These are phyloP conservation scores for Recurvirostra avosetta DNA, from an alignment of 2,113 vertebrate genomes.

Conservation along the genomic window DNA sequence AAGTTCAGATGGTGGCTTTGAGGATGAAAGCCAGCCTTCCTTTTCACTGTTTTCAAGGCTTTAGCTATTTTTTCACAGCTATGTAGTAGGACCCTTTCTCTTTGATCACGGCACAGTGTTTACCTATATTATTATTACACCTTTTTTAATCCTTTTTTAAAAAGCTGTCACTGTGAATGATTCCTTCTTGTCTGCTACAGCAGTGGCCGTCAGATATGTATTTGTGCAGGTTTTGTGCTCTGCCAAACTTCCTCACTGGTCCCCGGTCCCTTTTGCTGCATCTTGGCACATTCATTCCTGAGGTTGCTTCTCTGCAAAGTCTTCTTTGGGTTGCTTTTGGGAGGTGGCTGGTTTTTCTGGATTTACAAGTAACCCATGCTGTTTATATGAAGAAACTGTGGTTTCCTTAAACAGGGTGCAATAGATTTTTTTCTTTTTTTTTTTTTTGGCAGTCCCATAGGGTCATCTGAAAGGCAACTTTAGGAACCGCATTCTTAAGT, in stretches of 20 bases:
- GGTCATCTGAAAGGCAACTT: not conserved
- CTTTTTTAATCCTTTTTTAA: not conserved
- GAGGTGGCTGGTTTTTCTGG: not conserved
- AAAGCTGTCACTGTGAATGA: not conserved
- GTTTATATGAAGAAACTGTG: not conserved
- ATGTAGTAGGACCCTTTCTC: not conserved
- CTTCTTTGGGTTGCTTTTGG: not conserved
- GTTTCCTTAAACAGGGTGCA: not conserved
- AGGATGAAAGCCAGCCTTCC: not conserved
- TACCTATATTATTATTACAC: not conserved
- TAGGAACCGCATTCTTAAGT: not conserved
- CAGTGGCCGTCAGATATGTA: rapidly evolving
- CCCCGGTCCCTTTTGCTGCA: not conserved
- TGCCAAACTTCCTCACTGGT: not conserved
- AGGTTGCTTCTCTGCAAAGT: not conserved
- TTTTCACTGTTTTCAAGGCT: not conserved
- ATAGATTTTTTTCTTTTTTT: too few species aligned
- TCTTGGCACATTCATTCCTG: not conserved
- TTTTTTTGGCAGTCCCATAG: not conserved
- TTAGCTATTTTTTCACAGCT: not conserved
- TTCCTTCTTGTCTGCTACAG: not conserved
- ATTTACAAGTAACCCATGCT: not conserved
- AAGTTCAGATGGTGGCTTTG: not conserved
- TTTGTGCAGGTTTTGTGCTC: not conserved
- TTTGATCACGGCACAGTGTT: not conserved